Evolutionary conservation across 2,113 vertebrate species (phyloP).

Genomic region (Ornithorhynchus anatinus): DNA sequence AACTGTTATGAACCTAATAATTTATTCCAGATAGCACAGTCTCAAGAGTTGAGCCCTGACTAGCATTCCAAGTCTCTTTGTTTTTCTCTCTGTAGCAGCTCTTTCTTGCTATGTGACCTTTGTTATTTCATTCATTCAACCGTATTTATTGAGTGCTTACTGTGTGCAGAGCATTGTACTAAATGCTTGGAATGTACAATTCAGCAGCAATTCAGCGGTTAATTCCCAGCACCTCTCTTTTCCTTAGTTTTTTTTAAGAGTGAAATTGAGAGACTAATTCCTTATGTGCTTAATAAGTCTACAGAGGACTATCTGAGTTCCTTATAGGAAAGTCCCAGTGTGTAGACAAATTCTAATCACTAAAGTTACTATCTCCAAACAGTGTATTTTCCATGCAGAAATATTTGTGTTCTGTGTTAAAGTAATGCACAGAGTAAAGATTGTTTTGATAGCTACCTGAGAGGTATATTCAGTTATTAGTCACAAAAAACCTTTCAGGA

Average conservation of each 20-base stretch:
- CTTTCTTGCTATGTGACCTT: too few species aligned
- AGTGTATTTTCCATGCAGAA: background rate
- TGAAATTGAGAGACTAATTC: background rate
- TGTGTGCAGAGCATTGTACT: too few species aligned
- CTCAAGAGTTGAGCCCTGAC: too few species aligned
- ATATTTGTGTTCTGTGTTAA: background rate
- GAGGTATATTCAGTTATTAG: background rate
- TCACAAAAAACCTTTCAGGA: background rate
- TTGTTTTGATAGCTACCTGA: background rate
- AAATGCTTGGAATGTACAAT: too few species aligned
- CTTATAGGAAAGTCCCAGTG: background rate
- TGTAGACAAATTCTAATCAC: too few species aligned
- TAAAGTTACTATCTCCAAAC: too few species aligned
- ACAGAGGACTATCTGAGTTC: background rate
- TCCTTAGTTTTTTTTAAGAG: background rate
- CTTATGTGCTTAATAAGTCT: background rate
- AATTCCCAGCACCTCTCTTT: background rate
- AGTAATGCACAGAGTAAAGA: background rate
- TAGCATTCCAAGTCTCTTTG: too few species aligned
- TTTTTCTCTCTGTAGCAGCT: too few species aligned
- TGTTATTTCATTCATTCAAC: too few species aligned
- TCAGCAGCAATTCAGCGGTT: too few species aligned
- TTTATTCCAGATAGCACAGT: too few species aligned
- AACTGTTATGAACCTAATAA: background rate
- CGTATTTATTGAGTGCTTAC: too few species aligned